Evolutionary conservation across 2,797 vertebrate species (phyloP).

Genomic region (Hypotaenidia okinawae): DNA sequence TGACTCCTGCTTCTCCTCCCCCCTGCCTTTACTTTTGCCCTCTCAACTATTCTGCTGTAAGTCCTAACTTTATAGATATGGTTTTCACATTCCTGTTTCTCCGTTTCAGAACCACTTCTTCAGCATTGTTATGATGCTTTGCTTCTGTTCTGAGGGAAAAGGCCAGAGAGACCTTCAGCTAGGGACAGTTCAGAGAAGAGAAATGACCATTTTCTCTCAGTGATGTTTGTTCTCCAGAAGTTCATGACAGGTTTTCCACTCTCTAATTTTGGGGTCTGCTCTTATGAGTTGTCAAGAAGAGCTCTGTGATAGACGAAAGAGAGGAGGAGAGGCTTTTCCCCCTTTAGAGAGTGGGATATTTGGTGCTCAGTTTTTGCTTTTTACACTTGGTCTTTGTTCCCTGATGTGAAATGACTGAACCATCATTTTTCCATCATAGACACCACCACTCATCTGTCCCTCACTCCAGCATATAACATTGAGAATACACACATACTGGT

Average conservation of each 20-base stretch:
- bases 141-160: background rate
- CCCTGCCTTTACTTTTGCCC: background rate
- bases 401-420: background rate
- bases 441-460: background rate
- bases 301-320: background rate
- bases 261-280: background rate
- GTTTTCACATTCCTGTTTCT: background rate
- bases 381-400: background rate
- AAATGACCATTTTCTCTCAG: background rate
- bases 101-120: background rate
- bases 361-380: background rate
- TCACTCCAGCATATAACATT: background rate
- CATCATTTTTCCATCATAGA: background rate
- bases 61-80: background rate
- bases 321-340: background rate
- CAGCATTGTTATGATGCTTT: background rate
- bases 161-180: background rate
- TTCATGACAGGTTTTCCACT: background rate
- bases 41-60: background rate
- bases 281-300: background rate
- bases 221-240: background rate
- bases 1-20: background rate
- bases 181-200: background rate
- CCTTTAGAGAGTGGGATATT: background rate
- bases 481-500: fast-evolving